Evolutionary conservation across 2,113 vertebrate genomes (phyloP).

Genomic region (Myotis yumanensis): DNA sequence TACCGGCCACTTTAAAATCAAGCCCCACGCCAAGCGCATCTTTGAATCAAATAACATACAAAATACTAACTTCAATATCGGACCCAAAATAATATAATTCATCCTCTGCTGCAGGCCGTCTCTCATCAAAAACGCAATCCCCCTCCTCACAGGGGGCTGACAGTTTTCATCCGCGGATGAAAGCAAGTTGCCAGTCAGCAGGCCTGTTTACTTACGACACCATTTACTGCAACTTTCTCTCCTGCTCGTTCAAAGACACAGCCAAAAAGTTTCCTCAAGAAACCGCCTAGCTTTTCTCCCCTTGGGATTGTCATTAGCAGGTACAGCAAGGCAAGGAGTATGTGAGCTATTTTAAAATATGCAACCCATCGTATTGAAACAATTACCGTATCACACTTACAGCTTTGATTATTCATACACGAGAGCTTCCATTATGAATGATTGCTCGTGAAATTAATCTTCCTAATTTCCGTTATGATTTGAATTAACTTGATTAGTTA

Average conservation of each 20-base stretch:
- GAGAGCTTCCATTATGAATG: constrained; percentile 73
- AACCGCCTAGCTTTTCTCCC: constrained; percentile 32
- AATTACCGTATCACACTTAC: constrained; percentile 74
- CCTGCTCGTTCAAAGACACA: constrained; percentile 42
- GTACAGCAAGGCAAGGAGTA: constrained; percentile 55
- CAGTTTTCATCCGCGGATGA: background rate
- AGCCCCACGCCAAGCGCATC: constrained; percentile 8
- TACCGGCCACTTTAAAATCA: constrained; percentile 18
- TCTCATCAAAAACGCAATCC: background rate
- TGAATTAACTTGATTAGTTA: constrained; percentile 74
- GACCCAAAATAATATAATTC: background rate
- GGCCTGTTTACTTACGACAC: background rate
- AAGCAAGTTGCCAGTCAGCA: background rate
- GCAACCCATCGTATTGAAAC: constrained; percentile 71
- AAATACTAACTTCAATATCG: background rate
- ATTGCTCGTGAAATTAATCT: constrained; percentile 78
- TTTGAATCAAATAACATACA: background rate
- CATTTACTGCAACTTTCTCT: constrained; percentile 32
- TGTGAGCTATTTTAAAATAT: constrained; percentile 73
- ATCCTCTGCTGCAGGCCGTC: background rate
- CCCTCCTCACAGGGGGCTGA: background rate
- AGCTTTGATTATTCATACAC: constrained; percentile 74
- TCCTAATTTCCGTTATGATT: constrained; percentile 77
- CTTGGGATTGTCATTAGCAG: constrained; percentile 66
- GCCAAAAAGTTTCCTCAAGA: constrained; percentile 22